These are phyloP conservation scores for Penaeus chinensis DNA, from an alignment of 1,140 invertebrate species.

Conservation along the genomic window DNA sequence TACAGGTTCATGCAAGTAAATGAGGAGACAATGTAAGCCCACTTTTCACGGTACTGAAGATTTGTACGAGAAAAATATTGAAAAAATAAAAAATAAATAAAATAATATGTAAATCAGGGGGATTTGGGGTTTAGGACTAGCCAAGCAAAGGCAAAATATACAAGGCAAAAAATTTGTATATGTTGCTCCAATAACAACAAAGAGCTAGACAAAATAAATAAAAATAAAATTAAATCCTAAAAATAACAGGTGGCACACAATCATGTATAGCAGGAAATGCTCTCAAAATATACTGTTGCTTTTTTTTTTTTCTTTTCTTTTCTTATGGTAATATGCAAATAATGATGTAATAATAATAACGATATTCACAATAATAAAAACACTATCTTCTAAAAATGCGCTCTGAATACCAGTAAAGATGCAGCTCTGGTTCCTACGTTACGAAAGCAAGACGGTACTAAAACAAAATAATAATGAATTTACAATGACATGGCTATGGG, in stretches of 20 bases:
- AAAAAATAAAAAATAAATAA: too few relatives aligned
- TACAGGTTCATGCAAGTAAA: too few relatives aligned
- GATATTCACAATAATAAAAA: constrained; percentile 21
- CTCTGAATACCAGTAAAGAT: not conserved
- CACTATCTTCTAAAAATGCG: not conserved
- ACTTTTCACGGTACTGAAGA: too few relatives aligned
- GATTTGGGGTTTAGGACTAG: too few relatives aligned
- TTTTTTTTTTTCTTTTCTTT: not conserved
- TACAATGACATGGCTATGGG: constrained; percentile 55
- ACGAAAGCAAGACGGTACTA: constrained; percentile 34
- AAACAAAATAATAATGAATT: constrained; percentile 16
- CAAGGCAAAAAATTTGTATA: too few relatives aligned
- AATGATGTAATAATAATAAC: constrained; percentile 12
- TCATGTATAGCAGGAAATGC: constrained; percentile 52
- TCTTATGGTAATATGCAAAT: not conserved
- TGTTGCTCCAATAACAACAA: too few relatives aligned
- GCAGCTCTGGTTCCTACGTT: not conserved
- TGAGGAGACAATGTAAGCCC: too few relatives aligned
- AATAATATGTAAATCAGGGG: too few relatives aligned
- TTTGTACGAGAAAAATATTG: too few relatives aligned
- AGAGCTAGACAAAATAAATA: not conserved
- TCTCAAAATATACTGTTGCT: constrained; percentile 43
- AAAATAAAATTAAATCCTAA: not conserved
- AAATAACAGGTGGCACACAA: constrained; percentile 47
- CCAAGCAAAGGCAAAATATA: too few relatives aligned